phyloP scores from a whole-genome alignment of 2,113 vertebrate genomes.

The Lethenteron reissneri region DNA sequence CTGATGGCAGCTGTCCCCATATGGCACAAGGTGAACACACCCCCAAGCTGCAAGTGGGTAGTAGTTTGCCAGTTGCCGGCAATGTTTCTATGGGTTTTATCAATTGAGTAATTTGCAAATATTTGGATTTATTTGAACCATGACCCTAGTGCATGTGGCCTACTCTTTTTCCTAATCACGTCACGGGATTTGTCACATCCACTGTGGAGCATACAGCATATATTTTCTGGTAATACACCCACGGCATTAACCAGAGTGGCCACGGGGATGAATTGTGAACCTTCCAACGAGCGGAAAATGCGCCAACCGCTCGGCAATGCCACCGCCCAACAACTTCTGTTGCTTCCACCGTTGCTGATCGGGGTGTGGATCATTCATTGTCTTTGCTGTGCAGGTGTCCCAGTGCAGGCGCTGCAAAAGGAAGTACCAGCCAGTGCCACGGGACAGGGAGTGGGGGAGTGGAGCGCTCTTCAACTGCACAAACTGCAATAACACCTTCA shows the following conservation, averaged over 20 bases:
- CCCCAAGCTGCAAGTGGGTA: no score
- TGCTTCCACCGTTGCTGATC: neutral
- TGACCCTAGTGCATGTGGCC: no score
- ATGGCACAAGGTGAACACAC: no score
- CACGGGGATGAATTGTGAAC: neutral
- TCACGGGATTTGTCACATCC: no score
- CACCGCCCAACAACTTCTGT: neutral
- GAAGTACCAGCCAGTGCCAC: conserved; percentile 28
- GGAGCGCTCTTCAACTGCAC: conserved; percentile 26
- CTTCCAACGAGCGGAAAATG: neutral
- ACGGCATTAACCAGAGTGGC: neutral
- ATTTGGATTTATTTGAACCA: no score
- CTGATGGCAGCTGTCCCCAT: no score
- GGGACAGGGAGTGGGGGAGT: conserved; percentile 28
- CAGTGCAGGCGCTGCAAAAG: conserved; percentile 22
- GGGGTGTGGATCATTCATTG: neutral
- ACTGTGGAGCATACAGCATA: neutral
- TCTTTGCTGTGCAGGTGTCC: conserved; percentile 23
- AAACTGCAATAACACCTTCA: conserved; percentile 26
- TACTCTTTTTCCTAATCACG: no score
- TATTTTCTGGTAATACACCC: neutral
- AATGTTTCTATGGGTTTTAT: no score
- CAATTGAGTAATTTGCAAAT: no score
- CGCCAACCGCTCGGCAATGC: neutral
- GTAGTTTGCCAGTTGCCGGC: no score